Conservation (phyloP, 2,113 vertebrate species). For the Calidris pygmaea region DNA sequence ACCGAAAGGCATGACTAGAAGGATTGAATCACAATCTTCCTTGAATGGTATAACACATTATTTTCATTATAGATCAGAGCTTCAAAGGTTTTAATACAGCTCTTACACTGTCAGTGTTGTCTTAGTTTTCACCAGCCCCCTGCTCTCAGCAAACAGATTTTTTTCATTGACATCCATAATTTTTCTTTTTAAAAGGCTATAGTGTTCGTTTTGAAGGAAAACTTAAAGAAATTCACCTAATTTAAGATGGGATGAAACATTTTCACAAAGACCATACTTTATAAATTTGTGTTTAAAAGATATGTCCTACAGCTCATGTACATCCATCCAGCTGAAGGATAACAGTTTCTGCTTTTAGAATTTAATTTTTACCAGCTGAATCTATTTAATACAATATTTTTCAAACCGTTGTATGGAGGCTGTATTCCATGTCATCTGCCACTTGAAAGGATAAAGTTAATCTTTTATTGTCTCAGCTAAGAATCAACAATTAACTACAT, state of each 20-base stretch:
- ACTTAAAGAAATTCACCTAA: neutral
- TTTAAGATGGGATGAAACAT: neutral
- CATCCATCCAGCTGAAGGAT: neutral
- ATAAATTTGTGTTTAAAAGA: neutral
- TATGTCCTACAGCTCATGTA: neutral
- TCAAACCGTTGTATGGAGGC: neutral
- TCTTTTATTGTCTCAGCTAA: neutral
- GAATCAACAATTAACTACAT: neutral
- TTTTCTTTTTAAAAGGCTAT: neutral
- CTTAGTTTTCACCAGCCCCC: neutral
- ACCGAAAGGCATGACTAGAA: neutral
- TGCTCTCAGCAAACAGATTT: neutral
- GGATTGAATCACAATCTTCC: neutral
- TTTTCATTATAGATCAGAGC: neutral
- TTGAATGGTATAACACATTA: neutral
- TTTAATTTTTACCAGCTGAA: neutral
- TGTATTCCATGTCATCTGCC: neutral
- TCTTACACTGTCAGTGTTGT: neutral
- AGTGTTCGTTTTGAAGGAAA: neutral
- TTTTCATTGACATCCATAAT: neutral
- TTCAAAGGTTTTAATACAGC: neutral
- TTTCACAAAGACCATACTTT: neutral
- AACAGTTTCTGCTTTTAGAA: neutral
- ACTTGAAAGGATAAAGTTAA: neutral
- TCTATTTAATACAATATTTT: neutral